Evolutionary conservation across 2,797 vertebrate species (phyloP).

Genomic region (Hybognathus amarus): DNA sequence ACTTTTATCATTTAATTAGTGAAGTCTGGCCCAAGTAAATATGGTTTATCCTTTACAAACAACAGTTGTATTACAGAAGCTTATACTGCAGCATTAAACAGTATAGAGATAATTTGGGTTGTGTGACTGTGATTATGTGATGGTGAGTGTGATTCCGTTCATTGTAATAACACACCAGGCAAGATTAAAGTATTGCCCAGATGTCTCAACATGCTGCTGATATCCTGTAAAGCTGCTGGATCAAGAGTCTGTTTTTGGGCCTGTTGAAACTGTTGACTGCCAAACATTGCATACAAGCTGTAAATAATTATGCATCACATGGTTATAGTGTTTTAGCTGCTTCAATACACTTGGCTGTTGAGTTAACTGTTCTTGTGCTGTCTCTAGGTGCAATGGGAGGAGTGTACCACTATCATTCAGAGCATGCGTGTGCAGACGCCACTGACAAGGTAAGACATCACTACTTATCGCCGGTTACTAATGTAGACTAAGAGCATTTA

Average conservation of each 20-base stretch:
- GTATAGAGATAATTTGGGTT: conserved; percentile 3
- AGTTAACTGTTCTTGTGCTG: conserved; percentile 13
- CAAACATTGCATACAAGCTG: conserved; percentile 32
- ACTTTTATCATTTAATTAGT: neutral
- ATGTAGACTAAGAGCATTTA: neutral
- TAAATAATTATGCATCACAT: conserved; percentile 20
- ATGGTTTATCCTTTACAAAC: conserved; percentile 20
- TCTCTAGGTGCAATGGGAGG: conserved; percentile 86
- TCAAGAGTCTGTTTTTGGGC: conserved; percentile 34
- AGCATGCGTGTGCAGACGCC: conserved; percentile 89
- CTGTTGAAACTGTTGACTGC: conserved; percentile 28
- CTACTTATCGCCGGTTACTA: neutral
- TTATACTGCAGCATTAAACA: conserved; percentile 3
- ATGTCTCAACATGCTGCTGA: conserved; percentile 42
- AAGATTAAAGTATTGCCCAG: conserved; percentile 43
- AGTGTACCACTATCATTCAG: conserved; percentile 90
- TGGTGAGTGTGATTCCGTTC: conserved; percentile 22
- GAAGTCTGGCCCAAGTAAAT: conserved; percentile 13
- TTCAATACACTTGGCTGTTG: conserved; percentile 1
- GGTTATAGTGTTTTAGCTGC: conserved; percentile 29
- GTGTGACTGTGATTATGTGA: neutral
- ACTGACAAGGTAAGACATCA: conserved; percentile 89
- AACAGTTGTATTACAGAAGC: conserved; percentile 3
- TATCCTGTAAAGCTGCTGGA: conserved; percentile 41
- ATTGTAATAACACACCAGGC: conserved; percentile 18